Percentiles rank a stretch among this genome's conserved stretches.
These are phyloP conservation scores for Notothenia coriiceps DNA, from an alignment of 2,113 vertebrate species.

Conservation along the genomic window DNA sequence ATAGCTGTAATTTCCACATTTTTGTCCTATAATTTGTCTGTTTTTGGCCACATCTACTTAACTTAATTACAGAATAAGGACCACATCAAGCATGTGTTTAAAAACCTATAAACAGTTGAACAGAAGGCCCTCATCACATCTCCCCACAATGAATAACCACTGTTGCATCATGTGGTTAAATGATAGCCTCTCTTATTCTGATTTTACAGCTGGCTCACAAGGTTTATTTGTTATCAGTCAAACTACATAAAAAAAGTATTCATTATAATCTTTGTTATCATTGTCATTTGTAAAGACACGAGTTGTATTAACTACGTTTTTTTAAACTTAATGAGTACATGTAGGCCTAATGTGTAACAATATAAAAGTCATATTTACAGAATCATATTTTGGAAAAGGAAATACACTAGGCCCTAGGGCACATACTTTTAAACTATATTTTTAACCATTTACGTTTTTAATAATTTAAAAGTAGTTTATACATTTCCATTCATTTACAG, in stretches of 20 bases:
- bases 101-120: neutral
- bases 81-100: neutral
- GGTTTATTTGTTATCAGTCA: neutral
- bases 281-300: neutral
- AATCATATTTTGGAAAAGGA: neutral
- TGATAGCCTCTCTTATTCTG: neutral
- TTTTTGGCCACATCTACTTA: neutral
- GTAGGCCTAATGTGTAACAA: neutral
- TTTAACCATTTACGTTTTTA: too few species aligned
- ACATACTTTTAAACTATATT: too few species aligned
- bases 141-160: neutral
- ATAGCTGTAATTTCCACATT: neutral
- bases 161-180: neutral
- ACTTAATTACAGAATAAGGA: neutral
- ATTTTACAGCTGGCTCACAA: neutral
- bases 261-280: neutral
- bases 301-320: neutral
- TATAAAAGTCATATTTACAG: neutral
- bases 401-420: neutral
- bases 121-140: neutral
- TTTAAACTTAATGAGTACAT: too few species aligned
- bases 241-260: too few species aligned
- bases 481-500: neutral
- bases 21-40: neutral
- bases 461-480: neutral